Evolutionary conservation across 2,888 invertebrate genomes (phyloP), one percentile per base, ranked within the genome.

Genomic region (Pomacea canaliculata): DNA sequence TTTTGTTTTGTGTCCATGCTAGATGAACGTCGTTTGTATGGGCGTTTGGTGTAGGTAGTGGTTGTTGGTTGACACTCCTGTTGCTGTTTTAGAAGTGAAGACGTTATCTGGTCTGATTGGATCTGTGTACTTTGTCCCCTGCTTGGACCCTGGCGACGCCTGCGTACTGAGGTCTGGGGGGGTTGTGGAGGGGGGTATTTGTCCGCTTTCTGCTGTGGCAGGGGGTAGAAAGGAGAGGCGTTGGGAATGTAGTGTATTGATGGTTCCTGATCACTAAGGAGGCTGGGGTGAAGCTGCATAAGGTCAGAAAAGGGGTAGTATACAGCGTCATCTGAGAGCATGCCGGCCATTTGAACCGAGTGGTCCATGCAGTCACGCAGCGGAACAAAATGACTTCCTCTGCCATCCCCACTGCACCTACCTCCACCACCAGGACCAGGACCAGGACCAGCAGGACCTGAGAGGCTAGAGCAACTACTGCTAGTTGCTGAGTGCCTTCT

Each of bases 91-190:
- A 7, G 63, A 10, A 63, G 63, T 12, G 63, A 63, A 12, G 81
- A 79, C 60, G 78, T 76, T 66, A 81, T 78, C 75, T 78, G 78
- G 60, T 76, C 76, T n/a, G 81, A 81, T 70, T 81, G 81, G 68
- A 79, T 78, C 62, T 77, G 77, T 63, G 63, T 7, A 63, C 23
- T 27, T 12, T n/a, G 27, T 23, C 27, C 27, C 12, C 27, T 12
- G 63, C 10, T 23, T 19, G 12, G 10, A 7, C 23, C 63, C 8
- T 63, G 63, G 63, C 27, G n/a, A 23, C 27, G 63, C 19, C 27
- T n/a, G 23, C 63, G n/a, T 63, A 7, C 27, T 12, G 23, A 23
- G 19, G n/a, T 5, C 23, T 12, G n/a, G 19, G n/a, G 63, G 1
- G 19, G n/a, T 27, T 63, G 63, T n/a, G 27, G 10, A 23, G n/a